A percentile compares a stretch with the other conserved stretches of the same genome.
Evolutionary conservation across 2,888 invertebrate species (phyloP).

Genomic region (Amorpha juglandis): DNA sequence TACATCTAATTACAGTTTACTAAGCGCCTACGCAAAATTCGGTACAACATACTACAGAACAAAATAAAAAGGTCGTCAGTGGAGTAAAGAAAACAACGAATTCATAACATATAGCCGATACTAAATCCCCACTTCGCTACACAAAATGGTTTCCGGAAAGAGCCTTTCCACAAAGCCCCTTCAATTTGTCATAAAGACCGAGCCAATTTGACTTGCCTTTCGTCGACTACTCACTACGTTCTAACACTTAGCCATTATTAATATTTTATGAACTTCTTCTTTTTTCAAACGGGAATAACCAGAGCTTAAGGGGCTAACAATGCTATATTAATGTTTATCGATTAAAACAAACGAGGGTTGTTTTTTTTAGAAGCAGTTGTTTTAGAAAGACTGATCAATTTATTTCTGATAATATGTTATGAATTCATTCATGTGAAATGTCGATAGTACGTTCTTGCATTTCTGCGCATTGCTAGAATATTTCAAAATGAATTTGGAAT

Average conservation of each 20-base stretch:
- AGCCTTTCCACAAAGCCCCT: conserved; percentile 45
- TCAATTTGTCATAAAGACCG: conserved; percentile 61
- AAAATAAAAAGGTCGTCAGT: background rate
- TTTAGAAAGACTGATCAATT: conserved; percentile 1
- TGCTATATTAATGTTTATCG: background rate
- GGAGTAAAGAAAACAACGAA: background rate
- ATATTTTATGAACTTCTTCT: conserved; percentile 29
- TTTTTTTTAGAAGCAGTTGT: background rate
- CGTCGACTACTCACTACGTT: conserved; percentile 33
- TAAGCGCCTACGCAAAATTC: background rate
- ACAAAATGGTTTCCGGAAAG: conserved; percentile 33
- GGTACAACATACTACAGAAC: background rate
- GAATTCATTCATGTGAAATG: too few species aligned
- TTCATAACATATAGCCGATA: conserved; percentile 1
- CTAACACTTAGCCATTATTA: conserved; percentile 28
- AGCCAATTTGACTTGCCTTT: conserved; percentile 57
- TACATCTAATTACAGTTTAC: background rate
- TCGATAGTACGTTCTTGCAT: too few species aligned
- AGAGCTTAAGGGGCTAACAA: background rate
- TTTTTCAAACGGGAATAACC: conserved; percentile 17
- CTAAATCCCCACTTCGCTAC: conserved; percentile 10
- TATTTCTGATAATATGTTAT: background rate
- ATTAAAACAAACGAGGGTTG: background rate
- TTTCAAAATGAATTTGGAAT: too few species aligned
- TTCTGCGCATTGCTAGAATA: too few species aligned